Percentiles rank a stretch among this genome's conserved stretches.
Evolutionary conservation across 2,888 invertebrate genomes (phyloP).

Genomic region (Xestobium rufovillosum): DNA sequence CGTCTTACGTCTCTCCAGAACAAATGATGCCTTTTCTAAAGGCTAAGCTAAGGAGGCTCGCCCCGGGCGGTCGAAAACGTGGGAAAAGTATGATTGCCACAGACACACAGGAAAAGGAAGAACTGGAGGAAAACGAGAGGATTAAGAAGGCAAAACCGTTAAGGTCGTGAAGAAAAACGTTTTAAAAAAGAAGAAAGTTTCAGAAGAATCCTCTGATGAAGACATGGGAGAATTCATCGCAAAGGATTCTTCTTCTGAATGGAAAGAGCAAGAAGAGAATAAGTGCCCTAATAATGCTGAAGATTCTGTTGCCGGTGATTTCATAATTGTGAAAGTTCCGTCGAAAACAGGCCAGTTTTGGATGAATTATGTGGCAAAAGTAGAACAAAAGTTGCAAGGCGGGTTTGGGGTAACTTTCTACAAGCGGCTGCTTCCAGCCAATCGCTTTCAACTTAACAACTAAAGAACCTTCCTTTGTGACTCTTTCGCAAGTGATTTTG

Average conservation of each 20-base stretch:
- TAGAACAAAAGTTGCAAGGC: constrained; percentile 6
- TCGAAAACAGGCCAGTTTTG: no score
- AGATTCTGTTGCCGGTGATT: neutral
- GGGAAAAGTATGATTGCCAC: constrained; percentile 16
- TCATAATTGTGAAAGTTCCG: constrained; percentile 1
- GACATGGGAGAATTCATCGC: constrained; percentile 6
- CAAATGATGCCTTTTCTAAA: constrained; percentile 12
- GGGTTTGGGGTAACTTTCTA: constrained; percentile 1
- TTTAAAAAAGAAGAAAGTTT: constrained; percentile 3
- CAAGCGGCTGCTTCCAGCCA: constrained; percentile 10
- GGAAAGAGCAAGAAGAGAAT: constrained; percentile 6
- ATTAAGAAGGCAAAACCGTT: constrained; percentile 4
- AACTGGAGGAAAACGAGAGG: constrained; percentile 10
- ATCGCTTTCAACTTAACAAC: constrained; percentile 11
- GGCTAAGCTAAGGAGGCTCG: constrained; percentile 9
- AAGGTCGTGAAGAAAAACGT: constrained; percentile 3
- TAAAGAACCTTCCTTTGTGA: constrained; percentile 8
- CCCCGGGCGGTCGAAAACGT: constrained; percentile 9
- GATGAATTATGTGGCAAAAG: constrained; percentile 1
- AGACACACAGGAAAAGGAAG: constrained; percentile 17
- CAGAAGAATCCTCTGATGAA: constrained; percentile 5
- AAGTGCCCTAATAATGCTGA: neutral
- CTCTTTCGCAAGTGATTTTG: constrained; percentile 11
- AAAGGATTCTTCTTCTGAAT: constrained; percentile 10
- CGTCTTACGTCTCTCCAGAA: constrained; percentile 10